Percentiles rank a stretch among this genome's conserved stretches.
Conservation (phyloP, 1,140 invertebrate genomes). For the Chionoecetes opilio region DNA sequence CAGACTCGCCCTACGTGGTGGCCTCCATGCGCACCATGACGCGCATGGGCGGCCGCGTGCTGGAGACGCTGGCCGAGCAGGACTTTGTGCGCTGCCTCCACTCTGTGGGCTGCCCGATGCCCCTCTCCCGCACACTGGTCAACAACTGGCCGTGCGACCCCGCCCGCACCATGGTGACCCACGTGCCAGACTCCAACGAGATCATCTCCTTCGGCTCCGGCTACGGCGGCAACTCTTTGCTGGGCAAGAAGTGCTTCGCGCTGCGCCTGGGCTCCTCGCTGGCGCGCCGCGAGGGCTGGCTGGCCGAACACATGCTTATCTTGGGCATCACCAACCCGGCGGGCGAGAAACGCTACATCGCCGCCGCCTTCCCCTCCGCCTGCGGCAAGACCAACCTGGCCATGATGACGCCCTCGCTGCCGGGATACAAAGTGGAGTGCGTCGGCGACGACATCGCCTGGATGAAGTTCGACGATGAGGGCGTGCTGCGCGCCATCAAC, state of each 20-base stretch:
- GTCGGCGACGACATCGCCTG: conserved; percentile 98
- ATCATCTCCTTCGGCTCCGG: conserved; percentile 95
- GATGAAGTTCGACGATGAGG: conserved; percentile 98
- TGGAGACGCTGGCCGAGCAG: conserved; percentile 89
- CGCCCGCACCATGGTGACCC: conserved; percentile 93
- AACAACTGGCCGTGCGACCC: conserved; percentile 98
- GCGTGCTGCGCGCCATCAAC: conserved; percentile 97
- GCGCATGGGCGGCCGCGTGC: conserved; percentile 92
- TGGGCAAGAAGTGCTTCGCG: conserved; percentile 99
- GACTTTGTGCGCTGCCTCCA: conserved; percentile 92
- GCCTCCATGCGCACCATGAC: conserved; percentile 99
- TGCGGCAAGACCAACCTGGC: conserved; percentile 99
- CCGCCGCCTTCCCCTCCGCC: conserved; percentile 98
- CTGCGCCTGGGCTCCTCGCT: conserved; percentile 97
- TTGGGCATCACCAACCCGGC: conserved; percentile 88
- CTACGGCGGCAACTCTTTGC: conserved; percentile 98
- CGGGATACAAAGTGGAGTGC: conserved; percentile 94
- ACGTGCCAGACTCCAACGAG: conserved; percentile 85
- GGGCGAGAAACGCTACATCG: conserved; percentile 96
- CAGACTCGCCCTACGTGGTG: conserved; percentile 98
- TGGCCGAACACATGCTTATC: conserved; percentile 98
- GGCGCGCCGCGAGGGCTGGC: conserved; percentile 97
- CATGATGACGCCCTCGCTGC: conserved; percentile 97
- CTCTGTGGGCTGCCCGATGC: conserved; percentile 92
- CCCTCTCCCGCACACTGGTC: conserved; percentile 85